These are phyloP conservation scores for Tipula lateralis DNA, from an alignment of 2,888 invertebrate genomes.

Conservation along the genomic window DNA sequence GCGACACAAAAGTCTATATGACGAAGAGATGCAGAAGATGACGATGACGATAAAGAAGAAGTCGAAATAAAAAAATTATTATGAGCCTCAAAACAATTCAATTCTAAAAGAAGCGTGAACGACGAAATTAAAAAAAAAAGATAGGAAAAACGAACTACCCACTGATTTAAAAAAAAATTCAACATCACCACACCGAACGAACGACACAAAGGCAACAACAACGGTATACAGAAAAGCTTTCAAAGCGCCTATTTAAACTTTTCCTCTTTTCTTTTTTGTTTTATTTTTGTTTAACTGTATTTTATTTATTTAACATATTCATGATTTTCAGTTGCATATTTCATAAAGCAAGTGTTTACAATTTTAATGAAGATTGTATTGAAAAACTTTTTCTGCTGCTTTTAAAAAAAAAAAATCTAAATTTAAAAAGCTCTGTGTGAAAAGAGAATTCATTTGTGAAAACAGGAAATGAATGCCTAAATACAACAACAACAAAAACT, in stretches of 20 bases:
- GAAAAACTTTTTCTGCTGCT: constrained; percentile 1
- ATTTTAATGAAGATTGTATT: constrained; percentile 24
- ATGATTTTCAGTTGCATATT: constrained; percentile 24
- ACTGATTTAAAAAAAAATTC: constrained; percentile 5
- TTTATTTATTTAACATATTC: constrained; percentile 19
- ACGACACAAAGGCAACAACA: neutral
- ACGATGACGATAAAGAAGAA: neutral
- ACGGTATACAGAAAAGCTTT: neutral
- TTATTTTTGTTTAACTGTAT: neutral
- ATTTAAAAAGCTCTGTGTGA: neutral
- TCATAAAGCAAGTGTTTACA: constrained; percentile 24
- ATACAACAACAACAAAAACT: neutral
- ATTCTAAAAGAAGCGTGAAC: constrained; percentile 19
- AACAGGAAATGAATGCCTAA: constrained; percentile 11
- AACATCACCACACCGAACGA: neutral
- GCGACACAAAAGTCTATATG: neutral
- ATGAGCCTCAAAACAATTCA: constrained; percentile 19
- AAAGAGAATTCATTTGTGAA: neutral
- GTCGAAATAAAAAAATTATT: neutral
- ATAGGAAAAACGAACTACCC: neutral
- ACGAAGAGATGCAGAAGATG: neutral
- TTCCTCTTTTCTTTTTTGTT: neutral
- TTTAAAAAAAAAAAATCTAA: neutral
- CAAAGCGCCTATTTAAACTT: constrained; percentile 24
- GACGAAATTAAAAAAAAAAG: neutral